These are phyloP conservation scores for Drosophila multiciliata DNA, from an alignment of 2,888 invertebrate genomes.

Conservation along the genomic window DNA sequence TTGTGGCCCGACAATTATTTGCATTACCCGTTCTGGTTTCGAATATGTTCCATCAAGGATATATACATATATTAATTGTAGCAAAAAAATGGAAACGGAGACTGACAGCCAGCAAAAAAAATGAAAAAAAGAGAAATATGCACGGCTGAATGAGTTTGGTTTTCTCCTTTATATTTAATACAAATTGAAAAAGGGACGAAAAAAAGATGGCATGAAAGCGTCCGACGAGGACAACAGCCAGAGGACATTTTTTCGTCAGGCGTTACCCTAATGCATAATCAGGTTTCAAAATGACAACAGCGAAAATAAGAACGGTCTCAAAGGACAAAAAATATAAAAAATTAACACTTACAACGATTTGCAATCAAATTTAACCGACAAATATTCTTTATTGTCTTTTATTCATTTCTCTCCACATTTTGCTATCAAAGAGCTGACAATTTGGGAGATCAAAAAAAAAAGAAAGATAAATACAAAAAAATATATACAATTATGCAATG, in stretches of 20 bases:
- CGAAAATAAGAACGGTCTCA: conserved; percentile 59
- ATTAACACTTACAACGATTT: conserved; percentile 67
- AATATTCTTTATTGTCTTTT: conserved; percentile 33
- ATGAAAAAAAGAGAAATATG: conserved; percentile 38
- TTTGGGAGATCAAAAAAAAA: background rate
- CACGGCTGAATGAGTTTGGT: conserved; percentile 71
- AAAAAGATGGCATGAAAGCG: conserved; percentile 53
- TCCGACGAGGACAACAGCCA: conserved; percentile 33
- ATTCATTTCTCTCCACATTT: background rate
- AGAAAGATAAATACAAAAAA: background rate
- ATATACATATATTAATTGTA: conserved; percentile 71
- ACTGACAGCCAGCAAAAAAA: conserved; percentile 28
- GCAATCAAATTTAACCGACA: conserved; percentile 63
- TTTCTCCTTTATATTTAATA: conserved; percentile 32
- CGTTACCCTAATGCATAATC: conserved; percentile 65
- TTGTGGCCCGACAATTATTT: conserved; percentile 60
- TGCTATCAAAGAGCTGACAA: background rate
- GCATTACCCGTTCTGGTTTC: conserved; percentile 55
- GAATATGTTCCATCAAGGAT: conserved; percentile 62
- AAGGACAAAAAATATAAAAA: conserved; percentile 66
- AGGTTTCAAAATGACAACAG: conserved; percentile 69
- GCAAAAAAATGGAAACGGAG: conserved; percentile 24
- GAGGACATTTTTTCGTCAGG: conserved; percentile 45
- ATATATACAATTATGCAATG: background rate
- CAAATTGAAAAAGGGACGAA: conserved; percentile 73